Conservation (phyloP, 2,888 invertebrate species). For the Epinotia demarniana region DNA sequence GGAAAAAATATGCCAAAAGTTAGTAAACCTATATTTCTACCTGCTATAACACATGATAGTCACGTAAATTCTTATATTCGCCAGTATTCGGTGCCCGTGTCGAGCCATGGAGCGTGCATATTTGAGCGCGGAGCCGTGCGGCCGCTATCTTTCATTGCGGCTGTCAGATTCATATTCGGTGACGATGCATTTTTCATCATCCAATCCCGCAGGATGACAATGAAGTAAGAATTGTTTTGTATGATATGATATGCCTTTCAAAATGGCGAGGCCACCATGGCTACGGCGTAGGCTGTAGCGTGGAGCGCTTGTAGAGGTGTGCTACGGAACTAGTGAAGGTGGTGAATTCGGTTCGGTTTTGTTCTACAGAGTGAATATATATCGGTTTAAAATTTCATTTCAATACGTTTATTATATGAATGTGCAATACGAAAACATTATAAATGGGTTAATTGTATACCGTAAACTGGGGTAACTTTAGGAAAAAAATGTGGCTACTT, state of each 20-base stretch:
- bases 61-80: slow-evolving; percentile 30
- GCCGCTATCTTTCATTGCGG: slow-evolving; percentile 64
- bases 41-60: slow-evolving; percentile 10
- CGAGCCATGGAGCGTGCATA: slow-evolving; percentile 59
- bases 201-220: slow-evolving; percentile 60
- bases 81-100: slow-evolving; percentile 49
- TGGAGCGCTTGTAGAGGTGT: slow-evolving; percentile 11
- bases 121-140: slow-evolving; percentile 55
- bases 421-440: no score
- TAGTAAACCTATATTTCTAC: background rate
- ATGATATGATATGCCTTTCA: slow-evolving; percentile 41
- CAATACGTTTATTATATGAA: no score
- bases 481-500: no score
- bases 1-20: no score
- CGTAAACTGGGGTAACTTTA: no score
- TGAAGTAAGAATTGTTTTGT: slow-evolving; percentile 45
- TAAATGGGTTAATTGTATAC: no score
- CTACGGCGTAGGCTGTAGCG: slow-evolving; percentile 13
- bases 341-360: background rate
- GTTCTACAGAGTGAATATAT: background rate
- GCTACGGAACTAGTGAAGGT: background rate
- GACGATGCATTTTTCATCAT: slow-evolving; percentile 73
- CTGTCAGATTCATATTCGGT: slow-evolving; percentile 67
- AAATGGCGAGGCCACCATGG: slow-evolving; percentile 17
- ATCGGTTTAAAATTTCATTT: background rate